Evolutionary conservation across 2,888 invertebrate genomes (phyloP).

Genomic region (Muschampia plurimacula): DNA sequence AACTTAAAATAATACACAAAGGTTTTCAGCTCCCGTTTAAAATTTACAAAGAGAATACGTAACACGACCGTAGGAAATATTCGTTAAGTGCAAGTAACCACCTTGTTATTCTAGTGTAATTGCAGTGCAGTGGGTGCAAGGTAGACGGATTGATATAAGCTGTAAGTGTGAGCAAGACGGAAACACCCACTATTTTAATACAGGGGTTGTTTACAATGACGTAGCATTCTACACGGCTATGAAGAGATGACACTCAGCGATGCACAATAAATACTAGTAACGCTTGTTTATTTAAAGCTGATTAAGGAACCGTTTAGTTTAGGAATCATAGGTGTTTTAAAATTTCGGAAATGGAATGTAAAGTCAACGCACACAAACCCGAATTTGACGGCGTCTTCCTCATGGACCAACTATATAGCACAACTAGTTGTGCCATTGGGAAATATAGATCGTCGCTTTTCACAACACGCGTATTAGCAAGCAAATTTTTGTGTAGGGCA

Average conservation of each 20-base stretch:
- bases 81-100: conserved; percentile 38
- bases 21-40: conserved; percentile 18
- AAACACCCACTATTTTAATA: conserved; percentile 17
- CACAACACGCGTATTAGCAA: too few relatives aligned
- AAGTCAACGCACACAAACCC: too few relatives aligned
- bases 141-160: not conserved
- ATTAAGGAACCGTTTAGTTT: not conserved
- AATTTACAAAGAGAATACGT: conserved; percentile 29
- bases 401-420: too few relatives aligned
- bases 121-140: conserved; percentile 26
- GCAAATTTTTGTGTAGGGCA: too few relatives aligned
- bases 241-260: conserved; percentile 26
- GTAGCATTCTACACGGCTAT: conserved; percentile 30
- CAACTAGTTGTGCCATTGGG: too few relatives aligned
- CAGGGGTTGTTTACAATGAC: conserved; percentile 30
- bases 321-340: not conserved
- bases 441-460: too few relatives aligned
- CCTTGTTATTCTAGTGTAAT: conserved; percentile 39
- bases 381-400: too few relatives aligned
- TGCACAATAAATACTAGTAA: conserved; percentile 17
- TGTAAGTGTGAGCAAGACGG: conserved; percentile 6
- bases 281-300: conserved; percentile 4
- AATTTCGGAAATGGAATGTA: too few relatives aligned
- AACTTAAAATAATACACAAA: conserved; percentile 8
- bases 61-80: conserved; percentile 35